A percentile compares a stretch with the other conserved stretches of the same genome.
Evolutionary conservation across 2,797 vertebrate genomes (phyloP).

Genomic region (Malacoctenus gilli): DNA sequence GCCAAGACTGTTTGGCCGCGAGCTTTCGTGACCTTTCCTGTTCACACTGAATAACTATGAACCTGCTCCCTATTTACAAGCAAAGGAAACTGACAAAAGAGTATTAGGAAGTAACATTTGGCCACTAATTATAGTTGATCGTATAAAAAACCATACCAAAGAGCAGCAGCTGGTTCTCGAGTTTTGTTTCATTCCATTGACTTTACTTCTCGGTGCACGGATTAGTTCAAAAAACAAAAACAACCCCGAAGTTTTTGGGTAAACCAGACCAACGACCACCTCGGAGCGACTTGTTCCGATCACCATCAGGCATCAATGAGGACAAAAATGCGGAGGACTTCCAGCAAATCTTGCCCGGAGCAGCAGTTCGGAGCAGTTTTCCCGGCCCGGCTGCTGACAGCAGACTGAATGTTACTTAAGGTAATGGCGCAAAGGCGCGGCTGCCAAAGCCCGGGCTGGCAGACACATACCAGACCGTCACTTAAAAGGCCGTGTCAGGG

Average conservation of each 20-base stretch:
- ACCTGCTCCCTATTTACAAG: not conserved
- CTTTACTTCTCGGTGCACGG: not conserved
- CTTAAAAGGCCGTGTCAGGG: constrained; percentile 75
- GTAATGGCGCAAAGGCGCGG: constrained; percentile 58
- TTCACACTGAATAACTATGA: constrained; percentile 2
- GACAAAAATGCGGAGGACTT: constrained; percentile 34
- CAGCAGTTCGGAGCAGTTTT: constrained; percentile 31
- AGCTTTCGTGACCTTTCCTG: constrained; percentile 17
- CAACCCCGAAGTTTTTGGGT: not conserved
- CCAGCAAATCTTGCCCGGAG: constrained; percentile 14
- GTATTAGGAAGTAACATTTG: not conserved
- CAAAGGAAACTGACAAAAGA: not conserved
- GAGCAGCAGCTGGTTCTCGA: not conserved
- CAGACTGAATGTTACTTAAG: constrained; percentile 58
- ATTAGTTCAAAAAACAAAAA: constrained; percentile 6
- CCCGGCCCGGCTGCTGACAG: constrained; percentile 41
- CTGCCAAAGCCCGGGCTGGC: constrained; percentile 65
- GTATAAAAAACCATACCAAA: not conserved
- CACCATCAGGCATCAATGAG: not conserved
- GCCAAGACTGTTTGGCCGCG: constrained; percentile 12
- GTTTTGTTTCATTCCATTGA: not conserved
- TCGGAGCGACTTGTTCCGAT: constrained; percentile 2
- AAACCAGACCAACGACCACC: not conserved
- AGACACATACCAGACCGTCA: constrained; percentile 77
- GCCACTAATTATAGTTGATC: constrained; percentile 6